Evolutionary conservation across 2,888 invertebrate genomes (phyloP).

Genomic region (Cephalotes varians): DNA sequence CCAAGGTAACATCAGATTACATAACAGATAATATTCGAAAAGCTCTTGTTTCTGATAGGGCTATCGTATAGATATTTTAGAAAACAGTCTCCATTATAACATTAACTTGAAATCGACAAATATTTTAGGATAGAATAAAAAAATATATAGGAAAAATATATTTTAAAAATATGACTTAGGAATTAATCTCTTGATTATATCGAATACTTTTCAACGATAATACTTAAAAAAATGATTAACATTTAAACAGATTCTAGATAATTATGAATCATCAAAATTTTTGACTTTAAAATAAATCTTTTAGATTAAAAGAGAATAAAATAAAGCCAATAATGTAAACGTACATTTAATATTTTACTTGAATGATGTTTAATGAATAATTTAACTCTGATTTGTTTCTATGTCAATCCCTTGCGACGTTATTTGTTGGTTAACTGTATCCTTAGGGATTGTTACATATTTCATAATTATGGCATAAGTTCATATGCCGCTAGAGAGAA

Average conservation of each 20-base stretch:
- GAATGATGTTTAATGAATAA: constrained; percentile 25
- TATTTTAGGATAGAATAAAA: neutral
- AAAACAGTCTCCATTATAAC: neutral
- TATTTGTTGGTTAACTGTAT: constrained; percentile 21
- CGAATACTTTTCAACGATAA: neutral
- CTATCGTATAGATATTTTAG: neutral
- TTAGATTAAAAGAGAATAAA: neutral
- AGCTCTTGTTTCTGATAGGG: neutral
- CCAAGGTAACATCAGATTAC: neutral
- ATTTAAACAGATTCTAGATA: neutral
- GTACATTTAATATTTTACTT: neutral
- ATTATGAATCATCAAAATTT: neutral
- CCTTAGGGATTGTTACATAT: constrained; percentile 40
- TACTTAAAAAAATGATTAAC: neutral
- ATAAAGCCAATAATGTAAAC: neutral
- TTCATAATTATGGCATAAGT: constrained; percentile 30
- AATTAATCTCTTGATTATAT: neutral
- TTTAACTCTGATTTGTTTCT: constrained; percentile 26
- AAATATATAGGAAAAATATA: neutral
- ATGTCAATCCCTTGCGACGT: constrained; percentile 25
- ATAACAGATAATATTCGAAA: constrained; percentile 13
- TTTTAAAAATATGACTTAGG: neutral
- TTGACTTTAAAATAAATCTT: neutral
- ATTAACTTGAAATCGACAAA: neutral
- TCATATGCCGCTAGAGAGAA: constrained; percentile 20